Evolutionary conservation across 2,797 vertebrate species (phyloP), one percentile per base, ranked within the genome.

Genomic region (Poecilia wingei): DNA sequence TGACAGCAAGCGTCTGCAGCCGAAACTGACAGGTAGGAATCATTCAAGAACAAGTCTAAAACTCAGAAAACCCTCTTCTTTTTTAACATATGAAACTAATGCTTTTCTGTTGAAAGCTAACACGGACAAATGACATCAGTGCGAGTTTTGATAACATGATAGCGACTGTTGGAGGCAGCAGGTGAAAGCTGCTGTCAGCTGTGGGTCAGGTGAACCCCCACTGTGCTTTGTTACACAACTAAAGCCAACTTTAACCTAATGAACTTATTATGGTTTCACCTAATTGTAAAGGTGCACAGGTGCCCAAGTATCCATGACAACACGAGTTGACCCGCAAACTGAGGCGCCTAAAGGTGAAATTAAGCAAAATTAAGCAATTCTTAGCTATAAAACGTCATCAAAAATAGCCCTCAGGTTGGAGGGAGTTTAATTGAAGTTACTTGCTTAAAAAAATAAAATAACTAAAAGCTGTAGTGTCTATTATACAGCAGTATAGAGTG

Each of bases 21-120:
- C 20, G 70, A 83, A 83, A 87, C 16, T 90, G 88, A 92, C 93
- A 92, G 94, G 93, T 94, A 91, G 72, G 91, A n/a, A 20, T 39
- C 0, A 68, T 49, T 53, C 20, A 43, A n/a, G 64, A 66, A 22
- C 33, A 18, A 66, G 61, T 3, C 0, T 66, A 3, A 39, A 12
- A 39, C 33, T 22, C 3, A 66, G 20, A 1, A 41, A 12, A 22
- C 36, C 10, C 39, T 25, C 20, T 22, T 51, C 47, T 16, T 18
- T 47, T 47, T 18, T 25, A 6, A 22, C 33, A 36, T 39, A 13
- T 7, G 22, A 8, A 68, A 22, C 31, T 3, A 39, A 0, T 31
- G 22, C 5, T 14, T 43, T n/a, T 10, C 12, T n/a, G 20, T 43
- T 45, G 4, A 69, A 20, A 31, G 9, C 39, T 25, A 43, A 43